Evolutionary conservation across 2,113 vertebrate species (phyloP).

Genomic region (Muntiacus muntjak): DNA sequence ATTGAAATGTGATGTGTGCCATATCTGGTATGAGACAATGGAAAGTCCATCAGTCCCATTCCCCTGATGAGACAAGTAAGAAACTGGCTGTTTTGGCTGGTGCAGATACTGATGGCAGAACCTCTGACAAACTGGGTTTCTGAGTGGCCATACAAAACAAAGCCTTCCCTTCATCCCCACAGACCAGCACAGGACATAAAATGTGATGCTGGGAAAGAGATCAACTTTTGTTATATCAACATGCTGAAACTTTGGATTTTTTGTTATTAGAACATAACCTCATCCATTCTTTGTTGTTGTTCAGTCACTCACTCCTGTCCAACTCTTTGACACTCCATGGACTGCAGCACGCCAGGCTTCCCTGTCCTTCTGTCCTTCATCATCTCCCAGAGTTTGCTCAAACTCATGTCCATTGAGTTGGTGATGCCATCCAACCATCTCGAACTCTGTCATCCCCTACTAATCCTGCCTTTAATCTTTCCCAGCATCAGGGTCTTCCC

Average conservation of each 20-base stretch:
- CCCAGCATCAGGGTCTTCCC: background rate
- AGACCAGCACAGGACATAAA: background rate
- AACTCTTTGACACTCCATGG: background rate
- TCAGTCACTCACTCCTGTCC: background rate
- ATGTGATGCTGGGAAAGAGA: background rate
- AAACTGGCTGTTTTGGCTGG: background rate
- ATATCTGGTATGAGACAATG: background rate
- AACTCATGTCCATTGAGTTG: background rate
- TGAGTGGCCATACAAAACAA: background rate
- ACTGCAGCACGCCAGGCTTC: background rate
- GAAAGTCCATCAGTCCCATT: background rate
- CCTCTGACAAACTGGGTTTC: background rate
- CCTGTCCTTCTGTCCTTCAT: background rate
- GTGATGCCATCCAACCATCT: background rate
- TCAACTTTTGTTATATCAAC: background rate
- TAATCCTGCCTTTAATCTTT: background rate
- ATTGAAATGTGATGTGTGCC: background rate
- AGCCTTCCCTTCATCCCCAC: background rate
- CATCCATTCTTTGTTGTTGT: background rate
- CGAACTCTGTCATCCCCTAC: background rate
- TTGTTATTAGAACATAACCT: background rate
- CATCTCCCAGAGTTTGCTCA: accelerated
- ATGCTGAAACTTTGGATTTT: background rate
- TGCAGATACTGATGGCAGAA: background rate
- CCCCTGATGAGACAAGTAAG: background rate